phyloP scores from a whole-genome alignment of 2,113 vertebrate species.

The Otolemur garnettii region DNA sequence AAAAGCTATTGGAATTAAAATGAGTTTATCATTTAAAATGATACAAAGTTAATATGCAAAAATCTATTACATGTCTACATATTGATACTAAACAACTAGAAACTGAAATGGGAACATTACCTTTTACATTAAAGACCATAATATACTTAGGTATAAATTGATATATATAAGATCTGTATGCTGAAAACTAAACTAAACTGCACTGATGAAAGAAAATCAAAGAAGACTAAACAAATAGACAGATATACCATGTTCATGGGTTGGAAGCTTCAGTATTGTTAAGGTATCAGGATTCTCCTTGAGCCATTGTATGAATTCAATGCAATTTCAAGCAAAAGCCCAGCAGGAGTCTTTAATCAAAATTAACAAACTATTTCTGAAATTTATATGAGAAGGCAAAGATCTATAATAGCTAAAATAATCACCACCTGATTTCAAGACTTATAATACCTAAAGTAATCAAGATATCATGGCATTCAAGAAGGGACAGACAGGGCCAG shows the following conservation, averaged over 20 bases:
- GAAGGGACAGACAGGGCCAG: neutral
- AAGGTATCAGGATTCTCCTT: neutral
- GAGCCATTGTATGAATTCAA: neutral
- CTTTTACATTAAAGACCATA: neutral
- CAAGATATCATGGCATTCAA: neutral
- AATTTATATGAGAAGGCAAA: neutral
- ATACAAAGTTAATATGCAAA: neutral
- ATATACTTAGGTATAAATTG: neutral
- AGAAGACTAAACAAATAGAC: neutral
- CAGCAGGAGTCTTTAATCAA: neutral
- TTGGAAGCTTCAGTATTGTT: neutral
- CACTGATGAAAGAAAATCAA: neutral
- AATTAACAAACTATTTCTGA: neutral
- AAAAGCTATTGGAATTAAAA: conserved; percentile 7
- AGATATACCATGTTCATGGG: neutral
- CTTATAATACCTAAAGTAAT: neutral
- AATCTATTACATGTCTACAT: neutral
- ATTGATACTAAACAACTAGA: neutral
- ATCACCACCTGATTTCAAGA: neutral
- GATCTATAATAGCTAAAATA: neutral
- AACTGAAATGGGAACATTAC: neutral
- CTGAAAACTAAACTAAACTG: neutral
- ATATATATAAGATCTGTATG: neutral
- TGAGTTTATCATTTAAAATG: neutral
- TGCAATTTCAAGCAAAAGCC: neutral